Evolutionary conservation across 2,888 invertebrate genomes (phyloP).

Genomic region (Melinaea marsaeus): DNA sequence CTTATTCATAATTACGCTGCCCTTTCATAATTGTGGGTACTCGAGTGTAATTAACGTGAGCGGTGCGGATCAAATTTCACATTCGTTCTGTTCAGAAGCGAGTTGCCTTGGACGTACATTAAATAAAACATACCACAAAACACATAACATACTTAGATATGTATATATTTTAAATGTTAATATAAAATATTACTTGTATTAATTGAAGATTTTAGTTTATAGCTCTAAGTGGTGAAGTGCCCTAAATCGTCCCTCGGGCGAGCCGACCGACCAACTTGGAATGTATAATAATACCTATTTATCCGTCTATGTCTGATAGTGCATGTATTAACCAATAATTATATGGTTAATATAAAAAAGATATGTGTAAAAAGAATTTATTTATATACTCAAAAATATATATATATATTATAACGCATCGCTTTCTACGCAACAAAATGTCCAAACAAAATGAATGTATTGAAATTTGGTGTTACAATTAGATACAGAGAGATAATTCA

Average conservation of each 20-base stretch:
- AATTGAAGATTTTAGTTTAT: slow-evolving; percentile 17
- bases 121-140: neutral
- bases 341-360: neutral
- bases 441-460: too few relatives aligned
- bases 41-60: slow-evolving; percentile 15
- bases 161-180: neutral
- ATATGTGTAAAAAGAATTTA: too few relatives aligned
- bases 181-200: neutral
- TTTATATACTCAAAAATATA: too few relatives aligned
- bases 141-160: slow-evolving; percentile 8
- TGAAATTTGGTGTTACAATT: slow-evolving; percentile 23
- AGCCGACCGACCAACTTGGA: slow-evolving; percentile 43
- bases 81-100: neutral
- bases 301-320: slow-evolving; percentile 35
- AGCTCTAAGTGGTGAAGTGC: slow-evolving; percentile 33
- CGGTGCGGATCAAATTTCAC: slow-evolving; percentile 11
- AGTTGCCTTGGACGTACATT: slow-evolving; percentile 6
- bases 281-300: slow-evolving; percentile 57
- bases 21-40: slow-evolving; percentile 14
- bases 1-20: slow-evolving; percentile 18
- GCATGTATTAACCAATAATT: slow-evolving; percentile 5
- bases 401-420: too few relatives aligned
- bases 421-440: too few relatives aligned
- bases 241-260: slow-evolving; percentile 44
- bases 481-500: slow-evolving; percentile 16